A percentile compares a stretch with the other conserved stretches of the same genome.
Conservation (phyloP, 1,140 invertebrate genomes). For the Belonocnema kinseyi region DNA sequence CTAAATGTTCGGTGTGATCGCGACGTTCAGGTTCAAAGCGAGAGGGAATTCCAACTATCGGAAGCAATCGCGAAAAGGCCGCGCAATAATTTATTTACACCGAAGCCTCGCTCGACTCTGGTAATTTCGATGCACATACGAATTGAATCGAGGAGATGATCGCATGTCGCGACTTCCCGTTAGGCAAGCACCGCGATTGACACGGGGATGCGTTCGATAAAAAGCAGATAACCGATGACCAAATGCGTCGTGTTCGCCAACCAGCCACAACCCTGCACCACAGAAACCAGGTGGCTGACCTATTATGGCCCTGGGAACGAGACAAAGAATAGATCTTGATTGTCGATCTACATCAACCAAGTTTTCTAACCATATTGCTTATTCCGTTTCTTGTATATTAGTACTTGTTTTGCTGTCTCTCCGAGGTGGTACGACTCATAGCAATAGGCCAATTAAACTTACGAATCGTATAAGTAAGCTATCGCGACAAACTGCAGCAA, state of each 20-base stretch:
- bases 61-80: conserved; percentile 66
- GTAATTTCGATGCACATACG: conserved; percentile 10
- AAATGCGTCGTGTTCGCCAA: conserved; percentile 11
- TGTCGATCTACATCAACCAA: conserved; percentile 12
- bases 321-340: conserved; percentile 27
- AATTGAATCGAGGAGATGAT: neutral
- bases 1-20: conserved; percentile 41
- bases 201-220: conserved; percentile 14
- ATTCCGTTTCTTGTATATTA: conserved; percentile 1
- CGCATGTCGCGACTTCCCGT: neutral
- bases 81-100: conserved; percentile 63
- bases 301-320: conserved; percentile 23
- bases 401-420: conserved; percentile 8
- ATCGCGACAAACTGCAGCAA: conserved; percentile 1
- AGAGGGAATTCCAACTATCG: conserved; percentile 67
- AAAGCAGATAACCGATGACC: conserved; percentile 26
- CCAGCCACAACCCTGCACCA: conserved; percentile 16
- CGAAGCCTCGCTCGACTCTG: neutral
- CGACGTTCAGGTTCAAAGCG: conserved; percentile 40
- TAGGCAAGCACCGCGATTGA: conserved; percentile 11
- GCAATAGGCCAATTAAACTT: conserved; percentile 28
- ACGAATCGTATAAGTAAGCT: conserved; percentile 29
- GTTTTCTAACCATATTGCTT: neutral
- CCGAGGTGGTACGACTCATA: conserved; percentile 14
- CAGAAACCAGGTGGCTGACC: conserved; percentile 18